Evolutionary conservation across 2,797 vertebrate genomes (phyloP), one percentile per base, ranked within the genome.

Genomic region (Gymnoscopelus microlampas): DNA sequence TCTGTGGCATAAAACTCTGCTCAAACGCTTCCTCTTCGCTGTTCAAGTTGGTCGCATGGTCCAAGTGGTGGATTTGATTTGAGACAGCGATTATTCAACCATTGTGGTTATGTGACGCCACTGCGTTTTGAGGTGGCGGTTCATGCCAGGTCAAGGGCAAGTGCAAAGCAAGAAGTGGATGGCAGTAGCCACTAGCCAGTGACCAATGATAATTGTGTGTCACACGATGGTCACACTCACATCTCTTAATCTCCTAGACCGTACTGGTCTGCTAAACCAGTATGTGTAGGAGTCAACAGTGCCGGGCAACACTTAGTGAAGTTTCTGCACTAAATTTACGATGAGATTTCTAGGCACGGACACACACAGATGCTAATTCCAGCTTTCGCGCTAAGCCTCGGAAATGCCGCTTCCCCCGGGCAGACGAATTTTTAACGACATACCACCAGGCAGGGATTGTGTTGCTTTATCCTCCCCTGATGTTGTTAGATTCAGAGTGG

Each of bases 361-460:
- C 32, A 74, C 69, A 73, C 72, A 78, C 53, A 60, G 6, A 3
- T 8, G 60, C 56, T 13, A 12, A 39, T 60, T 23, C 39, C 26
- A 73, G 58, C 49, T 3, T 11, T 47, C 1, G 19, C 23, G 2
- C 8, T 44, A 9, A 2, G 9, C 39, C 39, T 71, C 69, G 26
- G 67, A 76, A 76, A 74, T 2, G 39, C 7, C 39, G 39, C 39
- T 9, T 44, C 39, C 51, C 14, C 26, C 49, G 76, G 48, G 68
- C 63, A 32, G 49, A 49, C 3, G 19, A 13, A 55, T 80, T 77
- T 61, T 9, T 76, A 78, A 80, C 61, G 83, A 72, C 71, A 60
- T 12, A 58, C 79, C 84, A 80, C 76, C 74, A 66, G 71, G 49
- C 55, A 35, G 70, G 50, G 63, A 79, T 69, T 78, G 76, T 59